Evolutionary conservation across 2,888 invertebrate species (phyloP).

Genomic region (Patella pellucida): DNA sequence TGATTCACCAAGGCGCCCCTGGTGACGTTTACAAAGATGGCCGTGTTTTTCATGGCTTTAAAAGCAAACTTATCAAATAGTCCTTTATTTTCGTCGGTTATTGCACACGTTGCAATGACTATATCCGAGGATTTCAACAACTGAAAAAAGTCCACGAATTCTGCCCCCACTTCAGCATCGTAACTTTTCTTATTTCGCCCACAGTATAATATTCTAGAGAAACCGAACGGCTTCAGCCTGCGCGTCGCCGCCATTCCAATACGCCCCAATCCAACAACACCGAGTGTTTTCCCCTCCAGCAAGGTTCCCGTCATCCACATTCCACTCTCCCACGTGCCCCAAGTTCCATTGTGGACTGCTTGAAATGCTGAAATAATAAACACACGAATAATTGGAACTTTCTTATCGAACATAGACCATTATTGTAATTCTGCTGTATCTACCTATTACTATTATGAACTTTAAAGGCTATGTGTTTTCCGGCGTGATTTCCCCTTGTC

Average conservation of each 20-base stretch:
- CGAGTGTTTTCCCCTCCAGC: conserved; percentile 82
- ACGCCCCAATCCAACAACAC: conserved; percentile 70
- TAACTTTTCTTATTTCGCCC: conserved; percentile 77
- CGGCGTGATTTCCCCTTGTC: too few relatives aligned
- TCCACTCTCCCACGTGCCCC: conserved; percentile 82
- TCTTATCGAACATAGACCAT: too few relatives aligned
- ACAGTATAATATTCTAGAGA: conserved; percentile 80
- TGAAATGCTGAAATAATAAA: conserved; percentile 44
- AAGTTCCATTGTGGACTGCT: conserved; percentile 78
- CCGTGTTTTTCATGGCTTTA: conserved; percentile 85
- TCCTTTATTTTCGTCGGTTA: conserved; percentile 83
- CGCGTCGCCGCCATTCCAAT: conserved; percentile 80
- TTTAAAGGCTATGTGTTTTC: too few relatives aligned
- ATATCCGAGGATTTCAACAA: conserved; percentile 86
- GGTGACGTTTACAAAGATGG: conserved; percentile 89
- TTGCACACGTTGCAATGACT: conserved; percentile 83
- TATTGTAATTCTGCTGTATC: too few relatives aligned
- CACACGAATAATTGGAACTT: neutral
- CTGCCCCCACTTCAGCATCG: conserved; percentile 76
- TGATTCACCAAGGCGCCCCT: conserved; percentile 79
- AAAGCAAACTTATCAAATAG: conserved; percentile 86
- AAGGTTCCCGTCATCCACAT: conserved; percentile 91
- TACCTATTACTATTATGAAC: too few relatives aligned
- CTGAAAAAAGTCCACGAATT: conserved; percentile 80
- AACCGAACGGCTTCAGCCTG: conserved; percentile 83